Evolutionary conservation across 2,113 vertebrate genomes (phyloP).

Genomic region (Oreochromis aureus): DNA sequence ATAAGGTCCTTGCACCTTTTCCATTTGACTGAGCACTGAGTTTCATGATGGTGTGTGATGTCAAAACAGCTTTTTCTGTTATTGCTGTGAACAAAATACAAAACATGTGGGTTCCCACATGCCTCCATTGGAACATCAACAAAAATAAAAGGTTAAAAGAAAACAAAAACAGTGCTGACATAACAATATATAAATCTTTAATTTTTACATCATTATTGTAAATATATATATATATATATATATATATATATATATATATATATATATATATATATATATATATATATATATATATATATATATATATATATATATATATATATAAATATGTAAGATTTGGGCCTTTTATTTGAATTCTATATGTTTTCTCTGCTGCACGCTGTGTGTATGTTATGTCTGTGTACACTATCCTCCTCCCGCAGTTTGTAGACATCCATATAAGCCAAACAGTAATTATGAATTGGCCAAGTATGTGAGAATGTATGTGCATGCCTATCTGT

Average conservation of each 20-base stretch:
- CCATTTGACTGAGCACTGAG: neutral
- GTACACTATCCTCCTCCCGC: neutral
- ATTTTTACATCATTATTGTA: neutral
- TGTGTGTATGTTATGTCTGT: neutral
- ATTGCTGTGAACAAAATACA: slow-evolving; percentile 32
- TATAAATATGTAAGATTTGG: neutral
- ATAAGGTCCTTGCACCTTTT: neutral
- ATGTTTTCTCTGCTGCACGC: neutral
- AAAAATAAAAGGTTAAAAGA: neutral
- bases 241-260: too few species aligned
- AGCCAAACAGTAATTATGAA: neutral
- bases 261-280: neutral
- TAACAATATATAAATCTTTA: neutral
- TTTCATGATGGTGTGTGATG: slow-evolving; percentile 56
- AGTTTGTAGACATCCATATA: neutral
- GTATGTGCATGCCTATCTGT: neutral
- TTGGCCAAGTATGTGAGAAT: neutral
- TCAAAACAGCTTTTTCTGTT: slow-evolving; percentile 48
- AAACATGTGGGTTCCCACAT: slow-evolving; percentile 1
- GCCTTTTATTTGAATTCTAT: neutral
- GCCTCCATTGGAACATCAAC: neutral
- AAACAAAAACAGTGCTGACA: neutral
- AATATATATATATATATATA: too few species aligned
- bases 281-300: too few species aligned
- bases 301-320: rapidly evolving